Percentiles rank a stretch among this genome's conserved stretches.
These are phyloP conservation scores for Sphenopsis melanotis DNA, from an alignment of 2,797 vertebrate species.

Conservation along the genomic window DNA sequence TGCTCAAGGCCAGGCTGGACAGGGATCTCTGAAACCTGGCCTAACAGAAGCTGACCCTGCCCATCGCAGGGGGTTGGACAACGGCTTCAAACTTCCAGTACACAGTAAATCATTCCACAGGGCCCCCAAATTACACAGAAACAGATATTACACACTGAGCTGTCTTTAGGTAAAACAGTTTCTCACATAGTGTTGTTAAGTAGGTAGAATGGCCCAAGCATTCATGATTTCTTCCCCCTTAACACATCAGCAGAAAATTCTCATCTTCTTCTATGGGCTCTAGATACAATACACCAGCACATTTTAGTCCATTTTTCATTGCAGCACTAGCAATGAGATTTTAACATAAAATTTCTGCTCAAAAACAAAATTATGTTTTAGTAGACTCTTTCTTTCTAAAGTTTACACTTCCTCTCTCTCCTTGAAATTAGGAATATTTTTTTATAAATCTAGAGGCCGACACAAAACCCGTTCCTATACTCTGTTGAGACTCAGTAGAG, in stretches of 20 bases:
- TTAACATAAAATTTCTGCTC: not conserved
- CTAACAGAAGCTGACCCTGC: not conserved
- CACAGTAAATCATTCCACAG: not conserved
- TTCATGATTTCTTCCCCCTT: not conserved
- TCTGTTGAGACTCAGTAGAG: not conserved
- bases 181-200: not conserved
- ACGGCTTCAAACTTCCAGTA: not conserved
- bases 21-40: not conserved
- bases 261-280: not conserved
- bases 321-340: not conserved
- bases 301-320: not conserved
- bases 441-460: not conserved
- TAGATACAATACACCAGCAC: not conserved
- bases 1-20: not conserved
- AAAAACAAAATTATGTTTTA: not conserved
- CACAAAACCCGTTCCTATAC: accelerated
- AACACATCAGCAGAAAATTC: not conserved
- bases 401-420: not conserved
- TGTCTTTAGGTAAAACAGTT: not conserved
- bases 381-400: not conserved
- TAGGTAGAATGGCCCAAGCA: not conserved
- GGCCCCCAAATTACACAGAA: not conserved
- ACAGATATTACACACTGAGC: not conserved
- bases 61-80: not conserved
- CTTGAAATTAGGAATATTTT: not conserved